phyloP scores from a whole-genome alignment of 2,888 invertebrate genomes.

The Nasonia oneida region DNA sequence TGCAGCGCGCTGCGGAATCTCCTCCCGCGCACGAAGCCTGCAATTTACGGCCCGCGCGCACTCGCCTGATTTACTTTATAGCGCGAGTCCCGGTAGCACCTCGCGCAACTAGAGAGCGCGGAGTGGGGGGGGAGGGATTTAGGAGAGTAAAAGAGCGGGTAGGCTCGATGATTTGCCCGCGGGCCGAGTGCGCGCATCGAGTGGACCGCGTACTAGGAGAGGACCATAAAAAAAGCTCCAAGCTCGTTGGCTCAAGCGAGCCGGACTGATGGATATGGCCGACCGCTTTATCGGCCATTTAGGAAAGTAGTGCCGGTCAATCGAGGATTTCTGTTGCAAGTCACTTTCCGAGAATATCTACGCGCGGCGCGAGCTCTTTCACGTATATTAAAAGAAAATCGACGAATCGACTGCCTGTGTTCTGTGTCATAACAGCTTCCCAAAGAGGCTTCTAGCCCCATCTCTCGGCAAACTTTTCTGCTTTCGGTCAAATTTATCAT shows the following conservation, averaged over 20 bases:
- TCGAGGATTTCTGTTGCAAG: background rate
- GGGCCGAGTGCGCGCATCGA: background rate
- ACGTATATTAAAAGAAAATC: too few relatives aligned
- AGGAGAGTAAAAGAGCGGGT: background rate
- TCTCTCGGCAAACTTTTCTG: background rate
- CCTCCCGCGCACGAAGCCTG: slow-evolving; percentile 18
- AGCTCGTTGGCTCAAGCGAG: slow-evolving; percentile 2
- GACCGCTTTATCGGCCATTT: slow-evolving; percentile 9
- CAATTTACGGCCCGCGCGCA: slow-evolving; percentile 40
- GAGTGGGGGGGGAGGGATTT: background rate
- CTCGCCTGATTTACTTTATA: slow-evolving; percentile 51
- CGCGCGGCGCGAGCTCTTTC: background rate
- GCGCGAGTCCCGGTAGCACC: slow-evolving; percentile 2
- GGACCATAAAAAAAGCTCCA: background rate
- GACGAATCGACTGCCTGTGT: background rate
- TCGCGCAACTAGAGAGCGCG: background rate
- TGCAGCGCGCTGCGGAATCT: background rate
- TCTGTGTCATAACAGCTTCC: too few relatives aligned
- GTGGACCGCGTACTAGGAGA: slow-evolving; percentile 1
- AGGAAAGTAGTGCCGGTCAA: slow-evolving; percentile 9
- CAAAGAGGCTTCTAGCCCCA: background rate
- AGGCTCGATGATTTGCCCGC: background rate
- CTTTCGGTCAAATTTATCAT: too few relatives aligned
- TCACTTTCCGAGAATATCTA: background rate
- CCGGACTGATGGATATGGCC: background rate